These are phyloP conservation scores for Octodon degus DNA, from an alignment of 2,113 vertebrate species.

Conservation along the genomic window DNA sequence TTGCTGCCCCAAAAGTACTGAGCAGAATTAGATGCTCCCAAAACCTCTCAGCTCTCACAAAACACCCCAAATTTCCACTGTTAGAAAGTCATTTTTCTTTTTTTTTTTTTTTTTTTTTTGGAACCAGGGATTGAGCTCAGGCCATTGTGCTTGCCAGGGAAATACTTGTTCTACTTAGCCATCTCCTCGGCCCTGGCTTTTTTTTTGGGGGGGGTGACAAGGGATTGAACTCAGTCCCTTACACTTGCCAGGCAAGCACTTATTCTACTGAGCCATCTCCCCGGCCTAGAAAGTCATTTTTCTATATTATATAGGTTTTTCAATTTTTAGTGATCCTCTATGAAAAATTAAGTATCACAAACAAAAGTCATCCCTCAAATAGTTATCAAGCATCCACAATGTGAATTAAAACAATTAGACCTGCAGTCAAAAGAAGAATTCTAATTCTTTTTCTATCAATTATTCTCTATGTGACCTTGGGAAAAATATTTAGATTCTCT, in stretches of 20 bases:
- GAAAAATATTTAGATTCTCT: not conserved
- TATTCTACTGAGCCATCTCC: too few species aligned
- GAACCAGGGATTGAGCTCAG: too few species aligned
- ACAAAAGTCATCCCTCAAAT: slow-evolving; percentile 13
- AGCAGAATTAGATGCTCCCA: not conserved
- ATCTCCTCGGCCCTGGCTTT: too few species aligned
- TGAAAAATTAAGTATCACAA: slow-evolving; percentile 34
- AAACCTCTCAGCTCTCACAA: slow-evolving; percentile 4
- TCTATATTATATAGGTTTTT: slow-evolving; percentile 6
- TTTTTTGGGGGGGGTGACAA: too few species aligned
- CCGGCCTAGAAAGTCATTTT: slow-evolving; percentile 29
- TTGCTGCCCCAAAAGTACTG: not conserved
- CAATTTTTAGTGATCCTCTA: slow-evolving; percentile 14
- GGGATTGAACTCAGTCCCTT: too few species aligned
- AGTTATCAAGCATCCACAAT: not conserved
- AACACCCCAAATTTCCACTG: slow-evolving; percentile 20
- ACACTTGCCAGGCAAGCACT: too few species aligned
- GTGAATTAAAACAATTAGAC: not conserved
- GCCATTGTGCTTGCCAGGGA: too few species aligned
- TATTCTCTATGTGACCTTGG: not conserved
- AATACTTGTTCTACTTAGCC: too few species aligned
- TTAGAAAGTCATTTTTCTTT: slow-evolving; percentile 50
- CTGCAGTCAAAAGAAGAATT: not conserved
- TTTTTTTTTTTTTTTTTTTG: too few species aligned
- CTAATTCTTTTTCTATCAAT: slow-evolving; percentile 1